Base-by-base conservation (phyloP, 2,888 invertebrate species). In the Protophormia terraenovae region DNA sequence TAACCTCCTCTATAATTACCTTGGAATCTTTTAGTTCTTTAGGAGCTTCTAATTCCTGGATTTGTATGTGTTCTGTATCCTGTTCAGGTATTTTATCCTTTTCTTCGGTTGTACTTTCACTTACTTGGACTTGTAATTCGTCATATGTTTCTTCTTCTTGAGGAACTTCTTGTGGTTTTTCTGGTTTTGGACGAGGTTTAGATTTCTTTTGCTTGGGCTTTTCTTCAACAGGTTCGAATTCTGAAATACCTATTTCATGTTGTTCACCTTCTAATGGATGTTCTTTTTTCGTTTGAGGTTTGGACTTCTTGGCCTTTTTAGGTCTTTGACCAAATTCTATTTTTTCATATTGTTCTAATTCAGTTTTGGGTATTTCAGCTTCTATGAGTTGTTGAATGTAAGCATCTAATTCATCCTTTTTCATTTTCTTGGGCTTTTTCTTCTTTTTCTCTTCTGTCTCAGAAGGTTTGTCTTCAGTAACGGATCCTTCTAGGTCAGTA, bases 321-420 rank as follows among this genome's bases (percentile, higher is more conserved):
- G 89, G 89, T 41, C 89, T 91, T 19, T 86, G 88, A 10, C 93
- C 92, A 0, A 92, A 85, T 22, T 92, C 92, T 16, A 90, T 89
- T 88, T 93, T 92, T 87, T 93, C 93, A 55, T 93, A 92, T 87
- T 92, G 91, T 82, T 93, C 93, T 0, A 93, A 89, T 86, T 93
- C 92, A 0, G 93, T 92, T 84, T 91, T 89, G n/a, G 91, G 89
- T 86, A 93, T 92, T 84, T 93, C 91, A 2, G 91, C 90, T 76
- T 93, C 90, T 27, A 93, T 92, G 0, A 93, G 82, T 24, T 90
- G 88, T 60, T 91, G 90, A 58, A 93, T 92, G 50, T 93, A 93
- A 5, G 88, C 91, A 83, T 93, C 92, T 2, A 92, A 83, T 14
- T 92, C 92, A 47, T 89, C 86, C 69, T 91, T 91, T n/a, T 89